phyloP scores from a whole-genome alignment of 2,888 invertebrate genomes.

The Melieria picta region DNA sequence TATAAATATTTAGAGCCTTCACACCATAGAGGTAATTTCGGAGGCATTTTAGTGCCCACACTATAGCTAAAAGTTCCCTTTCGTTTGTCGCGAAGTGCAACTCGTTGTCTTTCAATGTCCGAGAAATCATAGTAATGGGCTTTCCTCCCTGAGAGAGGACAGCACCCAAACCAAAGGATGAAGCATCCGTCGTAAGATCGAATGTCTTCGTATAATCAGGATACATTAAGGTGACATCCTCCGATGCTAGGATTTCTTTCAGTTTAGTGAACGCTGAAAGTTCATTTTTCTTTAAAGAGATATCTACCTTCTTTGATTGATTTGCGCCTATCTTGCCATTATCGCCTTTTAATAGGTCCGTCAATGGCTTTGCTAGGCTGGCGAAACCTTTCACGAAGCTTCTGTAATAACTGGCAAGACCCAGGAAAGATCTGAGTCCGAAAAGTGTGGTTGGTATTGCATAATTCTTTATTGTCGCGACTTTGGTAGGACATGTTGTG shows the following conservation, averaged over 20 bases:
- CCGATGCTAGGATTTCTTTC: slow-evolving; percentile 29
- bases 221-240: slow-evolving; percentile 36
- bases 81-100: slow-evolving; percentile 7
- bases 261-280: slow-evolving; percentile 15
- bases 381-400: slow-evolving; percentile 25
- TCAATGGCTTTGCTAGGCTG: slow-evolving; percentile 14
- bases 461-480: slow-evolving; percentile 25
- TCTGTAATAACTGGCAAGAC: slow-evolving; percentile 2
- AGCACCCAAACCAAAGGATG: slow-evolving; percentile 4
- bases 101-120: slow-evolving; percentile 1
- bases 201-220: slow-evolving; percentile 40
- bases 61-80: slow-evolving; percentile 18
- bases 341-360: slow-evolving; percentile 5
- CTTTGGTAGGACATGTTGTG: background rate
- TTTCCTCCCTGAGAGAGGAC: slow-evolving; percentile 10
- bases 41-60: slow-evolving; percentile 15
- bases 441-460: slow-evolving; percentile 1
- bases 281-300: slow-evolving; percentile 13
- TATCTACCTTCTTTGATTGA: slow-evolving; percentile 15
- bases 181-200: slow-evolving; percentile 31
- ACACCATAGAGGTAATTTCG: slow-evolving; percentile 19
- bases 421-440: background rate
- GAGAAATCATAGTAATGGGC: slow-evolving; percentile 12
- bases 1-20: slow-evolving; percentile 9
- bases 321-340: slow-evolving; percentile 20